These are phyloP conservation scores for Tragulus kanchil DNA, from an alignment of 2,113 vertebrate species.

Conservation along the genomic window DNA sequence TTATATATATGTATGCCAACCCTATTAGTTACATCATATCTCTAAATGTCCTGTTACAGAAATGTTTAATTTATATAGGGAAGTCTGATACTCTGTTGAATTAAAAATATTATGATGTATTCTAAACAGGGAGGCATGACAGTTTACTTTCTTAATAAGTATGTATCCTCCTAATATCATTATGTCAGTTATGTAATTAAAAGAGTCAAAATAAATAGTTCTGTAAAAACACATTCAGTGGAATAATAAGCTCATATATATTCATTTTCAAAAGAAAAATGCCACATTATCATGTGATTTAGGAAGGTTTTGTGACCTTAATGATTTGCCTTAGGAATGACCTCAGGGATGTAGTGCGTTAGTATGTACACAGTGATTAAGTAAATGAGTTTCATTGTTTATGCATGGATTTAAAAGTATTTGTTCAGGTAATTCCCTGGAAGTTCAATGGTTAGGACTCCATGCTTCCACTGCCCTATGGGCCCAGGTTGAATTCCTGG, in stretches of 20 bases:
- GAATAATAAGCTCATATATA: background rate
- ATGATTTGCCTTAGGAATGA: slow-evolving; percentile 9
- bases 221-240: background rate
- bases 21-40: background rate
- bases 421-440: background rate
- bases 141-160: background rate
- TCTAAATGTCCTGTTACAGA: slow-evolving; percentile 19
- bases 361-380: background rate
- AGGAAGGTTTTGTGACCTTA: slow-evolving; percentile 44
- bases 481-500: background rate
- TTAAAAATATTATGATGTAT: background rate
- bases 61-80: slow-evolving; percentile 27
- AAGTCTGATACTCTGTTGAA: background rate
- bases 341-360: background rate
- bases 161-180: background rate
- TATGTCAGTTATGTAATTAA: slow-evolving; percentile 45
- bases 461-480: background rate
- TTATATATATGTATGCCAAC: background rate
- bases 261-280: slow-evolving; percentile 52
- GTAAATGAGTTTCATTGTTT: slow-evolving; percentile 26
- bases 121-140: background rate
- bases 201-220: slow-evolving; percentile 35
- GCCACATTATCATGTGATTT: slow-evolving; percentile 5
- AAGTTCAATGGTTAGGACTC: background rate
- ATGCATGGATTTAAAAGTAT: slow-evolving; percentile 27